A percentile compares a stretch with the other conserved stretches of the same genome.
These are phyloP conservation scores for Vanacampus margaritifer DNA, from an alignment of 2,113 vertebrate genomes.

Conservation along the genomic window DNA sequence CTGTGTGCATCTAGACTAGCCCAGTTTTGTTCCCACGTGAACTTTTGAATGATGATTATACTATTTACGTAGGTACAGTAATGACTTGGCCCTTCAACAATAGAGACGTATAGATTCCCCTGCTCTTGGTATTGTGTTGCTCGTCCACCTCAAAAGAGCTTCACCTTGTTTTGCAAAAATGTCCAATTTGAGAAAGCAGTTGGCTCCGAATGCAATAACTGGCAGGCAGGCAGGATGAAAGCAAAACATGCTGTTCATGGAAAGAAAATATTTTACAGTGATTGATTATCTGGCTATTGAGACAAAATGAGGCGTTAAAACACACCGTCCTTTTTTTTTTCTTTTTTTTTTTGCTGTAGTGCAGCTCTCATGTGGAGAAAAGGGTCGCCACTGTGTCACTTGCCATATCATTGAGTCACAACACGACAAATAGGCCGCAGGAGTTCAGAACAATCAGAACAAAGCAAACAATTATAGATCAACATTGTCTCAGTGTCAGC, in stretches of 20 bases:
- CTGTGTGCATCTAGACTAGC: constrained; percentile 12
- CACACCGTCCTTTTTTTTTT: constrained; percentile 29
- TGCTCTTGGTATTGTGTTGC: constrained; percentile 15
- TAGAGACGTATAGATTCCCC: constrained; percentile 1
- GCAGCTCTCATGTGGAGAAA: constrained; percentile 14
- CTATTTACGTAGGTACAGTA: constrained; percentile 33
- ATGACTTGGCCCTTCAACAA: constrained; percentile 11
- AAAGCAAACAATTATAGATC: constrained; percentile 56
- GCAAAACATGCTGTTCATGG: constrained; percentile 10
- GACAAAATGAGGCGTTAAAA: constrained; percentile 34
- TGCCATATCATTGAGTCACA: constrained; percentile 18
- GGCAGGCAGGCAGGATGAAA: neutral
- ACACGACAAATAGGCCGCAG: constrained; percentile 45
- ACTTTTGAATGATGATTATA: constrained; percentile 21
- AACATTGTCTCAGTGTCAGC: constrained; percentile 44
- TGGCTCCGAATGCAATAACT: neutral
- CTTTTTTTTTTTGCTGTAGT: constrained; percentile 22
- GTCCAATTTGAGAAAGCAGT: neutral
- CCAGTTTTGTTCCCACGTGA: constrained; percentile 16
- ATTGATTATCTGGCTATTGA: constrained; percentile 29
- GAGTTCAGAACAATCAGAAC: constrained; percentile 43
- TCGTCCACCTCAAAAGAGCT: neutral
- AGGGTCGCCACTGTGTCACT: constrained; percentile 32
- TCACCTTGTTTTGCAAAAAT: neutral
- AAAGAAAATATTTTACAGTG: constrained; percentile 31